These are phyloP conservation scores for Apogon talboti DNA, from an alignment of 2,797 vertebrate species.

Conservation along the genomic window DNA sequence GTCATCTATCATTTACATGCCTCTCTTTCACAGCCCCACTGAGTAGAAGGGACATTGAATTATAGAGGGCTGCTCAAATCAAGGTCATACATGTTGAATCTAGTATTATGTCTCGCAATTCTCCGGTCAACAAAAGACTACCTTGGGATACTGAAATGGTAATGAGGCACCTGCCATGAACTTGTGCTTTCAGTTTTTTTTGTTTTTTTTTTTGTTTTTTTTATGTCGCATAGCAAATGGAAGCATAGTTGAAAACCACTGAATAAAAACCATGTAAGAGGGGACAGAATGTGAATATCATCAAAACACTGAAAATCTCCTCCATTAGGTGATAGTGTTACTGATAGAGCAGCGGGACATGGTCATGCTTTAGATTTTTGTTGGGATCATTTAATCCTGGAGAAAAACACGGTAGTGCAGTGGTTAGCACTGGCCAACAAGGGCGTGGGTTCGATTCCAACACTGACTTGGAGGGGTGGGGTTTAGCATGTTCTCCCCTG, in stretches of 20 bases:
- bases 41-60: constrained; percentile 56
- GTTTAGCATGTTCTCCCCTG: too few species aligned
- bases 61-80: constrained; percentile 58
- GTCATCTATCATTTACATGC: constrained; percentile 71
- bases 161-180: constrained; percentile 5
- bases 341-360: neutral
- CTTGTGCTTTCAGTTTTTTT: constrained; percentile 16
- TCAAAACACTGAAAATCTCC: constrained; percentile 4
- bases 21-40: constrained; percentile 53
- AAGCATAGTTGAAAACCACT: neutral
- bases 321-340: neutral
- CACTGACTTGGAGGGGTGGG: too few species aligned
- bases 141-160: constrained; percentile 43
- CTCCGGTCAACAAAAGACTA: constrained; percentile 18
- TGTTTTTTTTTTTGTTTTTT: constrained; percentile 10
- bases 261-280: constrained; percentile 2
- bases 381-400: neutral
- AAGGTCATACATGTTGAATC: constrained; percentile 67
- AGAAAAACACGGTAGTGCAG: too few species aligned
- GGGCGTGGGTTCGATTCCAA: too few species aligned
- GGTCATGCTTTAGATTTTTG: neutral
- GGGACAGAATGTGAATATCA: neutral
- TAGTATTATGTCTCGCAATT: constrained; percentile 26
- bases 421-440: too few species aligned
- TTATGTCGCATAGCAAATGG: constrained; percentile 5